Base-by-base conservation (phyloP, 2,797 vertebrate species). In the Typhlichthys eigenmanni region DNA sequence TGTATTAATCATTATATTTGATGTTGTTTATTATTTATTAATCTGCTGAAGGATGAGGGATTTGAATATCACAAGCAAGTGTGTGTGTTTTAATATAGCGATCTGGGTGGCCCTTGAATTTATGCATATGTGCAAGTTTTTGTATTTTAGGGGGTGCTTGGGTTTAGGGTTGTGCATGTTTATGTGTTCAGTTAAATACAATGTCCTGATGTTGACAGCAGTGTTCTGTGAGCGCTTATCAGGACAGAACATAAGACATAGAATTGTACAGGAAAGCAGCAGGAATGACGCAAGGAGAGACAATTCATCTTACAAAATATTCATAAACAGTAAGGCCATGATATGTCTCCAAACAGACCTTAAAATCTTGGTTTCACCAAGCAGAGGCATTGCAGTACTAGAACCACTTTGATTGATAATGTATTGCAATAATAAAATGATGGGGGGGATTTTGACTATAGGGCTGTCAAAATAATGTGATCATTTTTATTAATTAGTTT, bases 221-320 rank as follows among this genome's bases (percentile, higher is more conserved):
- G 32, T 57, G 14, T 45, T 57, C 34, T 11, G 55, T 57, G 55
- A 57, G 55, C 55, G 3, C 34, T 45, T 45, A 45, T 57, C 55
- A 57, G 13, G 38, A 11, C 55, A 13, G 16, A 45, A 57, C 55
- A 45, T 57, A 57, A 45, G 13, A 57, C 55, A 43, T 11, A n/a
- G 13, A n/a, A 56, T 45, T 19, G 24, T 8, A 43, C 14, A 45
- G 13, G 45, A 45, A 43, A 24, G 32, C 53, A 13, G 9, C 55
- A 45, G 55, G 13, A 6, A 57, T 45, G 55, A 43, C 7, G 55
- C 55, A 45, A 55, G 55, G n/a, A 45, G 54, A 57, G 54, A 55
- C 24, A 56, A 43, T 6, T 16, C 19, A n/a, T 14, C 34, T 13
- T 12, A 43, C n/a, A 45, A 45, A 57, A 57, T 16, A 57, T 57